phyloP scores from a whole-genome alignment of 2,113 vertebrate species.

The Misgurnus mizolepis region DNA sequence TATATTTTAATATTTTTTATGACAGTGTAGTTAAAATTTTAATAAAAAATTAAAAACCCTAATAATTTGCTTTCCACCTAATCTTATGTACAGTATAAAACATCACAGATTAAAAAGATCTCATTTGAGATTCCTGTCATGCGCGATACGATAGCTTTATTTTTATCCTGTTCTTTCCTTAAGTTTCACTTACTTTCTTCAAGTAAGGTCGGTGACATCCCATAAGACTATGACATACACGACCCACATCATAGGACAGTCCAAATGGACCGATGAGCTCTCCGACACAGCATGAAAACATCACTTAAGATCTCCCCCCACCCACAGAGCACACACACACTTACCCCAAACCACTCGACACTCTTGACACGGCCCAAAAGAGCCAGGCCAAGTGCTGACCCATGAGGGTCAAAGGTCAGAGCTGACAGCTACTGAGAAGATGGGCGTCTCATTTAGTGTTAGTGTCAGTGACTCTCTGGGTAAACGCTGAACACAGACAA shows the following conservation, averaged over 20 bases:
- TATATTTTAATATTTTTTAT: too few species aligned
- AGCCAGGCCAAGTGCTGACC: conserved; percentile 55
- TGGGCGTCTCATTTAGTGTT: conserved; percentile 4
- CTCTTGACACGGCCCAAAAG: conserved; percentile 60
- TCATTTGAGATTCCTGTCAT: neutral
- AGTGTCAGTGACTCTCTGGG: neutral
- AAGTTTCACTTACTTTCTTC: neutral
- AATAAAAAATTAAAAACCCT: too few species aligned
- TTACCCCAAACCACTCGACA: conserved; percentile 69
- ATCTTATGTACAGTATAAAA: too few species aligned
- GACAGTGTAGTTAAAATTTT: too few species aligned
- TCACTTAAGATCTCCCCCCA: conserved; percentile 66
- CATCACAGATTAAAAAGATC: neutral
- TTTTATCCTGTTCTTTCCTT: neutral
- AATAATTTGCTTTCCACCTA: neutral
- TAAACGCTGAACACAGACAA: neutral
- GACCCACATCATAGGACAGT: conserved; percentile 32
- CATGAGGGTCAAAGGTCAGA: conserved; percentile 63
- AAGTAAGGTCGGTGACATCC: neutral
- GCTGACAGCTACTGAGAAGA: conserved; percentile 37
- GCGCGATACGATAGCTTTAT: neutral
- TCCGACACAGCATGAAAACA: conserved; percentile 69
- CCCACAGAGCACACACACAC: conserved; percentile 39
- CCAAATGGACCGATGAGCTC: conserved; percentile 70
- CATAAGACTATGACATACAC: conserved; percentile 27